Conservation (phyloP, 2,888 invertebrate genomes). For the Chrysopilus asiliformis region DNA sequence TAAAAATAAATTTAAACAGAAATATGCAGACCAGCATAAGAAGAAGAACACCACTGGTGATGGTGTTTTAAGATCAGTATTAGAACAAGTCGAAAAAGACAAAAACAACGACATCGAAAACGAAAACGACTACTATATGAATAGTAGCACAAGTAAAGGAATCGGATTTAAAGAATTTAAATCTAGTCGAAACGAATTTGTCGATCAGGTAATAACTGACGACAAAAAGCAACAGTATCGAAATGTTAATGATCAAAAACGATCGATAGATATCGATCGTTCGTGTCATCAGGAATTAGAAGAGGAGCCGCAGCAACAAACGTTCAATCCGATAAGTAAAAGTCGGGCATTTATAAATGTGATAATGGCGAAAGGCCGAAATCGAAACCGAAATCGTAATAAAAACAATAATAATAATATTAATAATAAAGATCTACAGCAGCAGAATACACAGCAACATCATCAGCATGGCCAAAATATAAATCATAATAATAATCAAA, state of each 20-base stretch:
- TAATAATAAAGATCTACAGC: conserved; percentile 5
- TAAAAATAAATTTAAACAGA: no score
- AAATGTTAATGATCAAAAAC: conserved; percentile 10
- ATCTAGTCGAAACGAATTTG: conserved; percentile 13
- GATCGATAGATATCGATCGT: conserved; percentile 11
- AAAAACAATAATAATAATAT: conserved; percentile 14
- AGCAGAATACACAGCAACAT: conserved; percentile 10
- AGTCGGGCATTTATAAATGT: conserved; percentile 29
- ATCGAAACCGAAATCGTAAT: conserved; percentile 27
- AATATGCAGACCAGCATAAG: no score
- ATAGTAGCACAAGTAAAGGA: no score
- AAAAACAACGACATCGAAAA: conserved; percentile 10
- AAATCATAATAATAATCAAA: no score
- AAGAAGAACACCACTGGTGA: no score
- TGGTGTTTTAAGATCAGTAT: no score
- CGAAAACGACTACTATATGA: conserved; percentile 18
- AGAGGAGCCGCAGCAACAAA: neutral
- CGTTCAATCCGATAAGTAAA: conserved; percentile 24
- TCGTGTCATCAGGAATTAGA: conserved; percentile 3
- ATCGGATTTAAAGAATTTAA: no score
- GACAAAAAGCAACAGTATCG: conserved; percentile 8
- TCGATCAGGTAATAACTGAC: conserved; percentile 7
- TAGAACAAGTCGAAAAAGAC: no score
- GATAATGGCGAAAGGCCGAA: conserved; percentile 36
- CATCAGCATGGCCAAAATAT: neutral